Conservation (phyloP, 2,797 vertebrate genomes). For the Microchirus variegatus region DNA sequence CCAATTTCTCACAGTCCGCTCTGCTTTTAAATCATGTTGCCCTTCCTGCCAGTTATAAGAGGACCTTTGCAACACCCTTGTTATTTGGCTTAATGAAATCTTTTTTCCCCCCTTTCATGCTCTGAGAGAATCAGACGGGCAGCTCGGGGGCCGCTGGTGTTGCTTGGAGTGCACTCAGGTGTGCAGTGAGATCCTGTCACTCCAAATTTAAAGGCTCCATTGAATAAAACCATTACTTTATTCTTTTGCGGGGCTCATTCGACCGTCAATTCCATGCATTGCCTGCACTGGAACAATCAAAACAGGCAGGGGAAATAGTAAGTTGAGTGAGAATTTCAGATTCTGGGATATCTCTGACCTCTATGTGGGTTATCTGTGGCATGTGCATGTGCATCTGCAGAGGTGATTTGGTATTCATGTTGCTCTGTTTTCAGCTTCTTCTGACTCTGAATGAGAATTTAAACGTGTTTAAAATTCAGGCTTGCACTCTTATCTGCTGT, state of each 20-base stretch:
- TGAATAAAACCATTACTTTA: conserved; percentile 22
- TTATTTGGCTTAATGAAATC: conserved; percentile 34
- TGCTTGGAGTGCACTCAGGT: conserved; percentile 55
- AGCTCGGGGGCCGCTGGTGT: conserved; percentile 27
- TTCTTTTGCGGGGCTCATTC: background rate
- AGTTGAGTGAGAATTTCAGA: too few relatives aligned
- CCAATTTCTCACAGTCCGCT: conserved; percentile 4
- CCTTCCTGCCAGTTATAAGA: conserved; percentile 16
- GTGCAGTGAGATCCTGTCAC: conserved; percentile 42
- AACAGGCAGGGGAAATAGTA: conserved; percentile 1
- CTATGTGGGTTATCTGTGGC: conserved; percentile 53
- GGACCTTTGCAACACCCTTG: conserved; percentile 4
- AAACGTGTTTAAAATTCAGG: conserved; percentile 39
- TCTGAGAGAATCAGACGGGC: conserved; percentile 29
- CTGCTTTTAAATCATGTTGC: conserved; percentile 13
- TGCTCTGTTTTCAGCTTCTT: conserved; percentile 51
- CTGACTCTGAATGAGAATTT: conserved; percentile 39
- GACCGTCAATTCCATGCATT: too few relatives aligned
- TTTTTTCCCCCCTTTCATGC: conserved; percentile 32
- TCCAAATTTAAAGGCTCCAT: conserved; percentile 42
- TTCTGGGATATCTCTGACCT: conserved; percentile 39
- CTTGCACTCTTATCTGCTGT: conserved; percentile 21
- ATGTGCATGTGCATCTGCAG: conserved; percentile 54
- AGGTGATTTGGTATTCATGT: conserved; percentile 53
- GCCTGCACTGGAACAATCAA: background rate